Base-by-base conservation (phyloP, 2,797 vertebrate genomes). In the Miichthys miiuy region DNA sequence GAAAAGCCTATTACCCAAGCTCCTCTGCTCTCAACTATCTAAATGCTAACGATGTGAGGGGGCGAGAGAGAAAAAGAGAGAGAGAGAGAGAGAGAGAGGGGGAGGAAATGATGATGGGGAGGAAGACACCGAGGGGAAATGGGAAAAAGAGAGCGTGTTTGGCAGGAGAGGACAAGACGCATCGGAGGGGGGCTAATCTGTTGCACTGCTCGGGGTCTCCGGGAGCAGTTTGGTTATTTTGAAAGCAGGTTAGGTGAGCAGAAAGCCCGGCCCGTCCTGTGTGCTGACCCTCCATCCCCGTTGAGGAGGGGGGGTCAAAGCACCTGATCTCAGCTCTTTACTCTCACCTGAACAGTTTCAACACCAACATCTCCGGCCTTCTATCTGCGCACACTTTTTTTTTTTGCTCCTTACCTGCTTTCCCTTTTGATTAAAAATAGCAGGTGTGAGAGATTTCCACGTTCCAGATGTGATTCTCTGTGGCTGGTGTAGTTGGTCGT, bases 31-130 rank as follows among this genome's bases (percentile, higher is more conserved):
- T 95, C 95, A 96, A 94, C 98, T 96, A 99, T 99, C 98, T 99
- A 99, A 99, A 99, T 99, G 98, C 97, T 98, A 99, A 99, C 96
- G 96, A 99, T 95, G 91, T 82, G 88, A 82, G 80, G 91, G 92
- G 75, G 92, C 84, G 86, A 88, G 82, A 44, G 91, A 88, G 83
- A 46, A 67, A 61, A 58, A 38, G 68, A 13, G n/a, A 21, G 25
- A 42, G 65, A 18, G 90, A 86, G 79, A 58, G 47, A 4, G 17
- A 20, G 73, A 23, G 44, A 58, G 41, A 23, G 48, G 23, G 48
- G 54, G 41, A 80, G 73, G 83, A 84, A 89, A 87, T 87, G 86
- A 90, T 73, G 84, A 81, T 80, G 79, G 85, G 87, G 82, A 83
- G 81, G 85, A 87, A 84, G 93, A 71, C 84, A 27, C 94, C 81